These are phyloP conservation scores for zebrafish (Danio rerio) DNA, from an alignment of 2,113 vertebrate species.

Conservation along the genomic window GRCz12tu NC_133177.1:31022001-31022500, in stretches of 20 bases:
- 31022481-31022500: no score
- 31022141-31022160: not conserved
- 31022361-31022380: no score
- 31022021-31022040: not conserved
- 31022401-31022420: no score
- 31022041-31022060: not conserved
- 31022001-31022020: not conserved
- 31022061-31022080: constrained; percentile 11
- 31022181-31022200: constrained; percentile 2
- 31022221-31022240: not conserved
- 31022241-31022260: not conserved
- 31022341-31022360: no score
- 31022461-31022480: no score
- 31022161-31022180: not conserved
- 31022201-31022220: not conserved
- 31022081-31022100: constrained; percentile 1
- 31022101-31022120: not conserved
- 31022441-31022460: no score
- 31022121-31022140: not conserved
- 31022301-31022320: no score
- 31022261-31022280: no score
- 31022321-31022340: no score
- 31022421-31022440: no score
- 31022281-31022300: no score
- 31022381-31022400: no score